These are phyloP conservation scores for Cenopis cana DNA, from an alignment of 2,888 invertebrate species.

Conservation along the genomic window DNA sequence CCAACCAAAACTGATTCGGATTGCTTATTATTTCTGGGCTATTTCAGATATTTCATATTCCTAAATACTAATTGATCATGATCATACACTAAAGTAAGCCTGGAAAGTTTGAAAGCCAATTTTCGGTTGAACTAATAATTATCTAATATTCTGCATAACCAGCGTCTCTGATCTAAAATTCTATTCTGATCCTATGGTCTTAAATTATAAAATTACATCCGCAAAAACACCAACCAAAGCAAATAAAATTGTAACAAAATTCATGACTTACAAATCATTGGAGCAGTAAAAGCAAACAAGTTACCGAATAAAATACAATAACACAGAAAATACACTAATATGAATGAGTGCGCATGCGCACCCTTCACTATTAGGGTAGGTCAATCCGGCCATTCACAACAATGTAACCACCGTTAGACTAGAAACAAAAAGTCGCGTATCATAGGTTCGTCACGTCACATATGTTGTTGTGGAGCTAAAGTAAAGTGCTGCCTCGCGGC, in stretches of 20 bases:
- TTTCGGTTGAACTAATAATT: too few species aligned
- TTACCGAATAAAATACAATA: not conserved
- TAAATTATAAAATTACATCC: too few species aligned
- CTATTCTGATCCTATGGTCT: too few species aligned
- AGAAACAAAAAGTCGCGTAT: not conserved
- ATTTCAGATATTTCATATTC: too few species aligned
- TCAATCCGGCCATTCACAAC: conserved; percentile 13
- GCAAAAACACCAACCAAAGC: not conserved
- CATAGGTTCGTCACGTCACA: not conserved
- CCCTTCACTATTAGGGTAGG: conserved; percentile 37
- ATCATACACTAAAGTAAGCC: too few species aligned
- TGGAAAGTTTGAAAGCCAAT: too few species aligned
- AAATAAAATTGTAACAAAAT: not conserved
- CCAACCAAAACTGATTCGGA: not conserved
- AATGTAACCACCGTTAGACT: conserved; percentile 6
- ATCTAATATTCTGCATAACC: too few species aligned
- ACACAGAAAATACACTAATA: not conserved
- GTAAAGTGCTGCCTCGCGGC: conserved; percentile 6
- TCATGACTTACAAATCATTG: not conserved
- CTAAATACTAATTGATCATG: too few species aligned
- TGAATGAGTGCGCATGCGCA: conserved; percentile 19
- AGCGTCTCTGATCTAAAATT: too few species aligned
- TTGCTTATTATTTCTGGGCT: not conserved
- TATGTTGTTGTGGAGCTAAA: not conserved
- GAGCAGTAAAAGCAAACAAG: conserved; percentile 3